A percentile compares a stretch with the other conserved stretches of the same genome.
These are phyloP conservation scores for Cataglyphis rosenhaueri DNA, from an alignment of 2,888 invertebrate genomes.

Conservation along the genomic window DNA sequence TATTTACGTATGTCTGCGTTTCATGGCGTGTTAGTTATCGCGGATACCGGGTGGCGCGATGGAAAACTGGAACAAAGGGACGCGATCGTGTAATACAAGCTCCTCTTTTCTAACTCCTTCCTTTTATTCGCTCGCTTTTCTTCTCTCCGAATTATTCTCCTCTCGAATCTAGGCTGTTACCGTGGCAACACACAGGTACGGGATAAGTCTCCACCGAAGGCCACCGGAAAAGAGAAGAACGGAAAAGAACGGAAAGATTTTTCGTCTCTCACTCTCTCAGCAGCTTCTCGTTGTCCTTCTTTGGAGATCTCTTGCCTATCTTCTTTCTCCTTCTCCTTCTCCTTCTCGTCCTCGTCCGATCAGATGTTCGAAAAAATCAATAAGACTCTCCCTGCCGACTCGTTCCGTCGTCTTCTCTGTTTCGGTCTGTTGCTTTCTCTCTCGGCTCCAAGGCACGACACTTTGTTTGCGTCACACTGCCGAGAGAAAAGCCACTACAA, in stretches of 20 bases:
- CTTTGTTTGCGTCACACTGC: constrained; percentile 40
- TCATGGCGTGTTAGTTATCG: constrained; percentile 22
- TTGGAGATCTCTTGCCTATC: neutral
- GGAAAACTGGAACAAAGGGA: constrained; percentile 73
- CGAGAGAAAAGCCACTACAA: constrained; percentile 13
- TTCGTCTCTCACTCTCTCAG: constrained; percentile 16
- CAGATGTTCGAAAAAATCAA: constrained; percentile 73
- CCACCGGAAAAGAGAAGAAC: constrained; percentile 31
- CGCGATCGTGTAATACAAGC: constrained; percentile 53
- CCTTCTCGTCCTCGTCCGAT: constrained; percentile 48
- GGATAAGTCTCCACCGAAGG: constrained; percentile 52
- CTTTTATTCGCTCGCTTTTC: constrained; percentile 26
- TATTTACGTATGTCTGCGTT: neutral
- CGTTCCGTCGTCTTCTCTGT: constrained; percentile 16
- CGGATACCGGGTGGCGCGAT: constrained; percentile 31
- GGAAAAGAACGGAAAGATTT: constrained; percentile 26
- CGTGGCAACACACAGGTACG: constrained; percentile 76
- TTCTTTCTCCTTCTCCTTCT: constrained; percentile 19
- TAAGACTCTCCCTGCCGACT: constrained; percentile 60
- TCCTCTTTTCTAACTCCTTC: constrained; percentile 36
- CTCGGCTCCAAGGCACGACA: constrained; percentile 19
- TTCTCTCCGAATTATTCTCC: constrained; percentile 33
- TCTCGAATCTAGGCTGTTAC: constrained; percentile 81
- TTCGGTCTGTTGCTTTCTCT: constrained; percentile 22
- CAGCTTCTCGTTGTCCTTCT: constrained; percentile 3